Evolutionary conservation across 2,888 invertebrate species (phyloP), one percentile per base, ranked within the genome.

Genomic region (Hesperia comma): DNA sequence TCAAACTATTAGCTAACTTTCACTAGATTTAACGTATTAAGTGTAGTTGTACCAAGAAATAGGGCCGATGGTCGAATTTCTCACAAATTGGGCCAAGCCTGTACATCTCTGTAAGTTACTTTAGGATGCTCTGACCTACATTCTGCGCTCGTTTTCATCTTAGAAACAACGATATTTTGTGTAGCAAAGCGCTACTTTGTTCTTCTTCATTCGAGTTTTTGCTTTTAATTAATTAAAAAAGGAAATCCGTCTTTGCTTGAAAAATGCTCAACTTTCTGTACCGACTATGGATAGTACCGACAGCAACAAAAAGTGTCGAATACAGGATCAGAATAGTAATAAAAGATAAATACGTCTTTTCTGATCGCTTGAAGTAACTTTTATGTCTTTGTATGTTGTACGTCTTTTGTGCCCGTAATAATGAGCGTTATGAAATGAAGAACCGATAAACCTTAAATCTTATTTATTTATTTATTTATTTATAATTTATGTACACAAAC

Each of bases 91-190:
- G 46, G 68, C 71, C 77, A 70, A 68, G 71, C 72, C 74, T 79
- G 78, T 77, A 82, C 79, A 83, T 87, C 85, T 87, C 82, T 80
- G 83, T 84, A 80, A 84, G 83, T 82, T 79, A 78, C 82, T 84
- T 79, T 79, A 76, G 78, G 80, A 79, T 74, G 78, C 77, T 74
- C 78, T 84, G 88, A 88, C 90, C 90, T 86, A 88, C 77, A 88
- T 90, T 83, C 79, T 71, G 72, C 63, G 80, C 77, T 78, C 81
- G 78, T 82, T 86, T 78, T 76, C 79, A 82, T 86, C 82, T 81
- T 75, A 76, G 82, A 78, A 85, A 83, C 84, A 83, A 82, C 82
- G 78, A 84, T 85, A 88, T 87, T 89, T 86, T 84, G 84, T 83
- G 79, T 77, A 79, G 77, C 78, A 82, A 80, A 82, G 78, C 80